These are phyloP conservation scores for Microtus ochrogaster DNA, from an alignment of 2,113 vertebrate genomes.

Conservation along the genomic window DNA sequence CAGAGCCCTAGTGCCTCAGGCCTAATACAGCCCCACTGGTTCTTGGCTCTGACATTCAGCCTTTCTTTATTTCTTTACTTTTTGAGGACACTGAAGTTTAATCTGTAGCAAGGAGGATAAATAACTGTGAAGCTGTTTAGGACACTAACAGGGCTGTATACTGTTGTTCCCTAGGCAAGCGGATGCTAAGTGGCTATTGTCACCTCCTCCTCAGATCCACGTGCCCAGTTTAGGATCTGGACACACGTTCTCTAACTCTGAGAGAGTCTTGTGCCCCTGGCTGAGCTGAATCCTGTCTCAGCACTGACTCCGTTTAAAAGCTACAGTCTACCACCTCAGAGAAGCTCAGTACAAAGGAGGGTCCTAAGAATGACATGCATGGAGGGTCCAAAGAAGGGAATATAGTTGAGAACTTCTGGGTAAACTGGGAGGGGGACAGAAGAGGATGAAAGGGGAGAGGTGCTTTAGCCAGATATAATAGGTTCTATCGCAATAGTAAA, in stretches of 20 bases:
- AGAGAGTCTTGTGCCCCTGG: neutral
- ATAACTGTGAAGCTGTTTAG: neutral
- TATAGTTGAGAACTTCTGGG: too few species aligned
- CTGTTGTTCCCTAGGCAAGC: neutral
- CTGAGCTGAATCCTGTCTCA: neutral
- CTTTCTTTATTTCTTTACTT: neutral
- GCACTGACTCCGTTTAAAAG: neutral
- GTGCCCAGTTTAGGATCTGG: neutral
- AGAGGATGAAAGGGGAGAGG: neutral
- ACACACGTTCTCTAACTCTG: neutral
- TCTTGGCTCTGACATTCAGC: neutral
- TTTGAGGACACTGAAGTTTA: neutral
- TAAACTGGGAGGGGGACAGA: too few species aligned
- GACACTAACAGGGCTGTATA: neutral
- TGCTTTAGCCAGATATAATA: neutral
- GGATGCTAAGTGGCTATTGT: neutral
- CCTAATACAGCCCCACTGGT: neutral
- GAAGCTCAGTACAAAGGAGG: too few species aligned
- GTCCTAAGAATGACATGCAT: too few species aligned
- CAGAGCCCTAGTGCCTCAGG: neutral
- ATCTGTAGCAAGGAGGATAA: neutral
- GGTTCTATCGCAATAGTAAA: neutral
- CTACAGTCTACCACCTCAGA: too few species aligned
- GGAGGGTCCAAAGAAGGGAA: too few species aligned
- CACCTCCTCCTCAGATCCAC: neutral